Evolutionary conservation across 2,888 invertebrate species (phyloP).

Genomic region (Macaria liturata): DNA sequence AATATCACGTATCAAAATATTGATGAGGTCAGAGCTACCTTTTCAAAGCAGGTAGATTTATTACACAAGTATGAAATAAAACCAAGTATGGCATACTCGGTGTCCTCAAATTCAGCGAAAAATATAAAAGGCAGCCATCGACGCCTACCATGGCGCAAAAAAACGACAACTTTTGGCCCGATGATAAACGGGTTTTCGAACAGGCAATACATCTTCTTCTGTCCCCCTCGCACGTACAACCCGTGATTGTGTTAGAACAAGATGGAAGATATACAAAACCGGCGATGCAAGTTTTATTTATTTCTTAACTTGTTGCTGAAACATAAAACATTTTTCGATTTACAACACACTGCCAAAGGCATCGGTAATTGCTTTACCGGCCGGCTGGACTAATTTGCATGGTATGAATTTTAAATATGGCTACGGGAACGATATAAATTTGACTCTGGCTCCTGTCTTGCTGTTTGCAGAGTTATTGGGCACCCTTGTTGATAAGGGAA

Average conservation of each 20-base stretch:
- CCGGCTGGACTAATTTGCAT: slow-evolving; percentile 64
- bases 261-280: slow-evolving; percentile 51
- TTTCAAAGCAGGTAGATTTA: slow-evolving; percentile 25
- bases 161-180: slow-evolving; percentile 53
- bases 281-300: slow-evolving; percentile 70
- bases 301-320: slow-evolving; percentile 76
- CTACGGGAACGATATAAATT: slow-evolving; percentile 50
- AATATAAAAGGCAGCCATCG: slow-evolving; percentile 64
- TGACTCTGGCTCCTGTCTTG: slow-evolving; percentile 51
- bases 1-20: slow-evolving; percentile 10
- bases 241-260: slow-evolving; percentile 36
- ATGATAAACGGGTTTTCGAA: slow-evolving; percentile 79
- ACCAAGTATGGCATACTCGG: slow-evolving; percentile 34
- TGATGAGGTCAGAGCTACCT: slow-evolving; percentile 15
- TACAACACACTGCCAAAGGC: slow-evolving; percentile 53
- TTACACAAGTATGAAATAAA: slow-evolving; percentile 30
- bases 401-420: slow-evolving; percentile 65
- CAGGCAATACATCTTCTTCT: slow-evolving; percentile 60
- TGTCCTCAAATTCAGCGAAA: slow-evolving; percentile 63
- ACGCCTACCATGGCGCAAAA: slow-evolving; percentile 68
- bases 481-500: slow-evolving; percentile 16
- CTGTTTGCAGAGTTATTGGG: slow-evolving; percentile 39
- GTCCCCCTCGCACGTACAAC: slow-evolving; percentile 43
- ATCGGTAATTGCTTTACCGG: slow-evolving; percentile 61
- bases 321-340: slow-evolving; percentile 74